Conservation (phyloP, 2,888 invertebrate genomes). For the Nowickia ferox region DNA sequence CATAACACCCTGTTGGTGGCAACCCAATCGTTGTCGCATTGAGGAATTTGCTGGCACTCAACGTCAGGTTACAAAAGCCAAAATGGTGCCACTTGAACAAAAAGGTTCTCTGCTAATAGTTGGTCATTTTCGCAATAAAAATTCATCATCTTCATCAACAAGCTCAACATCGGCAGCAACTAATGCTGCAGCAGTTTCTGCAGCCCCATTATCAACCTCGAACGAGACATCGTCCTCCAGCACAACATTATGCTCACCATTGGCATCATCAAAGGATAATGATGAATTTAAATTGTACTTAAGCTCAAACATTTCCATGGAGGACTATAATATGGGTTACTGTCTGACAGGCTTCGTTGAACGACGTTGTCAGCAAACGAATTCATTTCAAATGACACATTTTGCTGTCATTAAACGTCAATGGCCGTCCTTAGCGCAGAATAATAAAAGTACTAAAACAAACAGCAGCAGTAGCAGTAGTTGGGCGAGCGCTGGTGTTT, state of each 20-base stretch:
- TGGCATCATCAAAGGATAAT: conserved; percentile 66
- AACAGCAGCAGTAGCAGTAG: conserved; percentile 60
- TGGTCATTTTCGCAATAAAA: conserved; percentile 84
- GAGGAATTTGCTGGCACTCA: conserved; percentile 90
- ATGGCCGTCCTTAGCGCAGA: conserved; percentile 82
- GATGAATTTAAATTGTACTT: conserved; percentile 91
- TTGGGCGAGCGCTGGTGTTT: conserved; percentile 42
- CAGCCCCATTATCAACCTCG: conserved; percentile 22
- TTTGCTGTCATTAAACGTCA: conserved; percentile 93
- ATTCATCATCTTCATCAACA: conserved; percentile 44
- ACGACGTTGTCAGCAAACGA: conserved; percentile 89
- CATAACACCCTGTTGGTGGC: conserved; percentile 94
- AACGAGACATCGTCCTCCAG: conserved; percentile 37
- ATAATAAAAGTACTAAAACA: conserved; percentile 72
- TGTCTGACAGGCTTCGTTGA: conserved; percentile 94
- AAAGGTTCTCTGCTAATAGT: conserved; percentile 91
- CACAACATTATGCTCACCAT: conserved; percentile 54
- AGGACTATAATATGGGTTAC: conserved; percentile 95
- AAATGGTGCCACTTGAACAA: conserved; percentile 90
- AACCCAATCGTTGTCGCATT: conserved; percentile 91
- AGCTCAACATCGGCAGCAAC: conserved; percentile 12
- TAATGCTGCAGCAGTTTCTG: background rate
- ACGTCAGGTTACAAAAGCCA: conserved; percentile 87
- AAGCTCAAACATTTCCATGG: conserved; percentile 92
- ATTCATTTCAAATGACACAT: conserved; percentile 92